Evolutionary conservation across 2,797 vertebrate species (phyloP).

Genomic region (Anabas testudineus): DNA sequence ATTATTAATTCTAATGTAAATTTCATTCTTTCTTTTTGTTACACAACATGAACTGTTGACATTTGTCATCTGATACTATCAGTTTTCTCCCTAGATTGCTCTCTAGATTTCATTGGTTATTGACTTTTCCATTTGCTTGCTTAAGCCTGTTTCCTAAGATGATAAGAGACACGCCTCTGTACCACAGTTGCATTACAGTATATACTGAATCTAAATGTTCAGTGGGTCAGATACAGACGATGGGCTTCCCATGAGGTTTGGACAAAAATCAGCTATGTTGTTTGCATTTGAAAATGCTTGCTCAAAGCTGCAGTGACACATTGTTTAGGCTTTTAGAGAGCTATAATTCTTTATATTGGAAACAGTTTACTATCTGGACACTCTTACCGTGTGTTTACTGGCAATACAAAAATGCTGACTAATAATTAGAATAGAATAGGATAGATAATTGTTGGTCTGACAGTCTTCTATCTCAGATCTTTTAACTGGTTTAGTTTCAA

Average conservation of each 20-base stretch:
- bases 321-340: slow-evolving; percentile 32
- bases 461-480: slow-evolving; percentile 2
- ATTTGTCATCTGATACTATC: no score
- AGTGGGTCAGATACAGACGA: neutral
- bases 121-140: slow-evolving; percentile 1
- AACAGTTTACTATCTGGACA: neutral
- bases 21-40: no score
- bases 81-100: no score
- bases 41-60: no score
- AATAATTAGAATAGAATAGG: slow-evolving; percentile 19
- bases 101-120: neutral
- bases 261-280: slow-evolving; percentile 26
- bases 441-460: neutral
- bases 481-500: neutral
- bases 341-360: slow-evolving; percentile 19
- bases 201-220: slow-evolving; percentile 11
- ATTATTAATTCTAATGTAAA: no score
- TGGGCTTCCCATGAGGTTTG: slow-evolving; percentile 15
- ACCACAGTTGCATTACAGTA: slow-evolving; percentile 13
- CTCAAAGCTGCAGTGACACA: slow-evolving; percentile 3
- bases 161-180: slow-evolving; percentile 22
- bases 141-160: neutral
- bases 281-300: slow-evolving; percentile 41
- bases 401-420: neutral
- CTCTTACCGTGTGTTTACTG: slow-evolving; percentile 12